Base-by-base conservation (phyloP, 1,140 invertebrate species). In the Drosophila teissieri region DNA sequence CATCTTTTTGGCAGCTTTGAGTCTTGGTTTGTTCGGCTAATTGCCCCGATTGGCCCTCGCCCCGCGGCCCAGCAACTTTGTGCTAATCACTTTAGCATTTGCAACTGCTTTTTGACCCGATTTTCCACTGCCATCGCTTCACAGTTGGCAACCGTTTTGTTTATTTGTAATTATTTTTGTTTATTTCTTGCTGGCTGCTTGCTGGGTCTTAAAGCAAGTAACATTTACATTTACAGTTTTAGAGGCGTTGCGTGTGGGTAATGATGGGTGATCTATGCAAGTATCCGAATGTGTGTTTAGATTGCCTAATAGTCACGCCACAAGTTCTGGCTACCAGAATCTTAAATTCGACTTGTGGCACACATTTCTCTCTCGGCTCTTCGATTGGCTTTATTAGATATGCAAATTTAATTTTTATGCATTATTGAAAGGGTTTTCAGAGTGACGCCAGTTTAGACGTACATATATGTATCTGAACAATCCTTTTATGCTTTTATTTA, bases 1-100 rank as follows among this genome's bases (percentile, higher is more conserved):
- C 70, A 73, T 76, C 81, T 70, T 68, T 88, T 86, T 86, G 79
- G 79, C 79, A 88, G 75, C 52, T 79, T 72, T 39, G 31, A 56
- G 64, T 63, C 51, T 48, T 49, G 42, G 36, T 88, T 76, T 83
- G 70, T 82, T 86, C 76, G 52, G 73, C 73, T 86, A 88, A 88
- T 86, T 86, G 70, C 65, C 75, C 54, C 24, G 65, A 48, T 69
- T 17, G 61, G 31, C 64, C 45, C 61, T 63, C 36, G 40, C 49
- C 64, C 31, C 15, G 17, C 51, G 52, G 51, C 36, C 24, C 63
- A 6, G 42, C 19, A 68, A 15, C 64, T 76, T 85, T 79, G 83
- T 83, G 84, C 83, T 86, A 86, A 86, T 86, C 83, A 86, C 83
- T 88, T 88, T 80, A 83, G 79, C 83, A 86, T 86, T 86, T 86